These are phyloP conservation scores for Ridgeia piscesae DNA, from an alignment of 1,140 invertebrate species.

Conservation along the genomic window DNA sequence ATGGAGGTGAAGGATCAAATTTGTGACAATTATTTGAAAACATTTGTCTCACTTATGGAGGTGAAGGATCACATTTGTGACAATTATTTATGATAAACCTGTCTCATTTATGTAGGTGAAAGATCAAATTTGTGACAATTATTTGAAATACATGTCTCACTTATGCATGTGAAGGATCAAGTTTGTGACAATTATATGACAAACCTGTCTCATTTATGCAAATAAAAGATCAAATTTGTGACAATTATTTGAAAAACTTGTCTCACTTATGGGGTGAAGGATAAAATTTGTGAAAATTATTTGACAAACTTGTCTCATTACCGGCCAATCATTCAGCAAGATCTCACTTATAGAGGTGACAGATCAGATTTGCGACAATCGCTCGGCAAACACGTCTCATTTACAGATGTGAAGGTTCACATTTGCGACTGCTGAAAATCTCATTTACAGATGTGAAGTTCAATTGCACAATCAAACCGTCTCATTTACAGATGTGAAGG, in stretches of 20 bases:
- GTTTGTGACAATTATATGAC: neutral
- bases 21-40: neutral
- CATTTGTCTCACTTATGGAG: neutral
- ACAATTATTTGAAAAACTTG: neutral
- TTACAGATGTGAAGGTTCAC: neutral
- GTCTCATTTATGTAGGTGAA: neutral
- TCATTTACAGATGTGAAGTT: no score
- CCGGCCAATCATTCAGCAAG: no score
- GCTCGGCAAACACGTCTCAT: neutral
- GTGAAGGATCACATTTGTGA: neutral
- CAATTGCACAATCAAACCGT: no score
- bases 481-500: no score
- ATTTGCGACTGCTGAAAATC: no score
- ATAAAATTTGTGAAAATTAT: neutral
- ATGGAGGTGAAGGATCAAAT: neutral
- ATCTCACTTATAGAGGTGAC: no score
- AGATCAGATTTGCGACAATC: neutral
- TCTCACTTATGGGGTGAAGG: neutral
- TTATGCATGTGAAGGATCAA: neutral
- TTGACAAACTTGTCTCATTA: neutral
- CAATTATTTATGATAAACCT: neutral
- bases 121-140: neutral
- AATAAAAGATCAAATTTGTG: neutral
- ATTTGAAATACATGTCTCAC: neutral
- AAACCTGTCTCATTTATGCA: neutral